Evolutionary conservation across 2,888 invertebrate genomes (phyloP).

Genomic region (Norana najaformis): DNA sequence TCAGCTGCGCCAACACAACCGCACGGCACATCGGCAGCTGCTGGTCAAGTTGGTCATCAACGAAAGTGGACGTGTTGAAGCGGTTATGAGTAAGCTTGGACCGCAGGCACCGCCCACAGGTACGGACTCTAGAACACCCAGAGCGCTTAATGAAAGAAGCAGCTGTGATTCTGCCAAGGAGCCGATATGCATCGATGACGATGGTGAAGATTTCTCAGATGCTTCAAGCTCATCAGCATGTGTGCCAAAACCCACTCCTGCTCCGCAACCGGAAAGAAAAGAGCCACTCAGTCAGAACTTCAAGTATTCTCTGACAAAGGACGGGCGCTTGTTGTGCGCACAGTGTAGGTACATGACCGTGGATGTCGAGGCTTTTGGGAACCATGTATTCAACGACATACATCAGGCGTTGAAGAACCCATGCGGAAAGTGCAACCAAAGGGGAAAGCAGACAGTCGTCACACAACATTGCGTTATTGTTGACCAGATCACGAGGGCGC

Average conservation of each 20-base stretch:
- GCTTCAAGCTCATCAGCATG: neutral
- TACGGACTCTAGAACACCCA: neutral
- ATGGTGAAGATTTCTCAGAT: neutral
- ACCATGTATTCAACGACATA: constrained; percentile 29
- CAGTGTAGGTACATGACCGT: constrained; percentile 21
- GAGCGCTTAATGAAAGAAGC: neutral
- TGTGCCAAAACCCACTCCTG: neutral
- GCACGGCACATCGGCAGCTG: constrained; percentile 14
- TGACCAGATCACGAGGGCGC: constrained; percentile 30
- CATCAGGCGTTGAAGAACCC: constrained; percentile 29
- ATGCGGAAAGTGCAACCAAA: constrained; percentile 28
- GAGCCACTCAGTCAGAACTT: constrained; percentile 27
- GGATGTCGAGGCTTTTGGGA: neutral
- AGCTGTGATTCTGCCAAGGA: constrained; percentile 16
- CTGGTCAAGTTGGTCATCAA: constrained; percentile 25
- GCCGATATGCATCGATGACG: constrained; percentile 21
- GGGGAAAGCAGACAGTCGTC: neutral
- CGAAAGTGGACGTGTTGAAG: neutral
- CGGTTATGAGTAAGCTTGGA: constrained; percentile 26
- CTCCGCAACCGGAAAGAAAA: neutral
- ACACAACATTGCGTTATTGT: constrained; percentile 2
- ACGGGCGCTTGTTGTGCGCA: constrained; percentile 16
- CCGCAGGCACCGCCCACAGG: constrained; percentile 27
- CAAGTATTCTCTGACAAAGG: constrained; percentile 29
- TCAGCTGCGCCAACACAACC: constrained; percentile 22